Evolutionary conservation across 2,797 vertebrate species (phyloP).

Genomic region (Moxostoma hubbsi): DNA sequence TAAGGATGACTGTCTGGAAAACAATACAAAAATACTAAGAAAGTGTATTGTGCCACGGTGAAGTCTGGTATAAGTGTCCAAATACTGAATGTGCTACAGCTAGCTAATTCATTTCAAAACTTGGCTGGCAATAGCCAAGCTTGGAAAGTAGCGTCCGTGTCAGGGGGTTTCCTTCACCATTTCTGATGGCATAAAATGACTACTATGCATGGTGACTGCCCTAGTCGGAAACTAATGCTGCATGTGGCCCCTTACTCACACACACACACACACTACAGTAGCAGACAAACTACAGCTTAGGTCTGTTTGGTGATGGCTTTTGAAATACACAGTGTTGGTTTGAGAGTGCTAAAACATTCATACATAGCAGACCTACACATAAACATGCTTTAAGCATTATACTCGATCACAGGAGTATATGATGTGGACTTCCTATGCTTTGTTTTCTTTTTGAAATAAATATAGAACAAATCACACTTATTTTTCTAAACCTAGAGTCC

Average conservation of each 20-base stretch:
- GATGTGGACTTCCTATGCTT: conserved; percentile 48
- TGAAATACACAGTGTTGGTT: conserved; percentile 57
- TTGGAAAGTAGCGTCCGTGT: conserved; percentile 52
- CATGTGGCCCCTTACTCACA: conserved; percentile 64
- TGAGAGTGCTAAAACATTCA: conserved; percentile 50
- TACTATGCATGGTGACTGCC: conserved; percentile 55
- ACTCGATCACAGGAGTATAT: conserved; percentile 59
- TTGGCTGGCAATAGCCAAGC: conserved; percentile 1
- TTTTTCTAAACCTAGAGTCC: conserved; percentile 75
- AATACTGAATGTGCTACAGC: conserved; percentile 17
- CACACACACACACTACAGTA: conserved; percentile 38
- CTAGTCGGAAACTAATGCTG: conserved; percentile 66
- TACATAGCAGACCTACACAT: conserved; percentile 45
- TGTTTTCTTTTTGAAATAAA: conserved; percentile 53
- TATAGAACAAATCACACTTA: conserved; percentile 72
- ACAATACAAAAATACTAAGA: not conserved
- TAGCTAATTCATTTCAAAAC: conserved; percentile 14
- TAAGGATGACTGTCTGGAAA: too few species aligned
- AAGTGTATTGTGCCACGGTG: conserved; percentile 45
- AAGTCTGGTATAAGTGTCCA: conserved; percentile 5
- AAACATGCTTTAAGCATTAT: conserved; percentile 52
- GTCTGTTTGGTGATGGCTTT: conserved; percentile 55
- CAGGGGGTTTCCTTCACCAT: conserved; percentile 21
- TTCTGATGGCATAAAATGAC: conserved; percentile 43
- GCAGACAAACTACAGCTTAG: conserved; percentile 46